These are phyloP conservation scores for Hemaris fuciformis DNA, from an alignment of 2,888 invertebrate species.

Conservation along the genomic window DNA sequence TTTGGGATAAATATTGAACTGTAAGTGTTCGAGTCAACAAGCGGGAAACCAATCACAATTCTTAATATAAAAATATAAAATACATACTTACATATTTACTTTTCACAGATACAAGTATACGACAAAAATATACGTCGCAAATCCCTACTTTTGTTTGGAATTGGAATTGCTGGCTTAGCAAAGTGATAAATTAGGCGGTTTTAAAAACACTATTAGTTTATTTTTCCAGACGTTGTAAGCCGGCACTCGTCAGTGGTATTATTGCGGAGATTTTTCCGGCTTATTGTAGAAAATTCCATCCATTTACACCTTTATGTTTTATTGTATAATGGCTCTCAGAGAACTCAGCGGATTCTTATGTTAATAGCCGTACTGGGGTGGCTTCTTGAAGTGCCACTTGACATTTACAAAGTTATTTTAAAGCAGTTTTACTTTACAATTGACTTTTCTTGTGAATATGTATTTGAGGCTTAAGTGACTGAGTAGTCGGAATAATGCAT, in stretches of 20 bases:
- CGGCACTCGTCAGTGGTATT: constrained; percentile 37
- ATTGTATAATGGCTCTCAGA: constrained; percentile 32
- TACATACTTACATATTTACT: background rate
- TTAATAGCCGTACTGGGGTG: constrained; percentile 23
- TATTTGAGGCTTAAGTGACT: background rate
- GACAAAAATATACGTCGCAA: background rate
- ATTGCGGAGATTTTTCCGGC: constrained; percentile 59
- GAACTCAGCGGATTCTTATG: constrained; percentile 25
- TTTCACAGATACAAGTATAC: background rate
- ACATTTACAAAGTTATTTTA: constrained; percentile 20
- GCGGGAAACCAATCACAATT: background rate
- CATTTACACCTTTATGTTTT: constrained; percentile 54
- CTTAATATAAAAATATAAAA: background rate
- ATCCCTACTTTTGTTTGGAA: background rate
- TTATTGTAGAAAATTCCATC: constrained; percentile 57
- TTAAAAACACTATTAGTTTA: constrained; percentile 9
- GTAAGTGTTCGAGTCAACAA: background rate
- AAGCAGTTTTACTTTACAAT: constrained; percentile 1
- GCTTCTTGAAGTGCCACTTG: constrained; percentile 17
- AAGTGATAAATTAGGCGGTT: constrained; percentile 12
- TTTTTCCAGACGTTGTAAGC: constrained; percentile 21
- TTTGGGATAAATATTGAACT: constrained; percentile 3
- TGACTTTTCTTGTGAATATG: background rate
- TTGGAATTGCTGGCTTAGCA: background rate
- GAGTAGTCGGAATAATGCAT: background rate